Percentiles rank a stretch among this genome's conserved stretches.
These are phyloP conservation scores for Balearica regulorum DNA, from an alignment of 2,797 vertebrate species.

Conservation along the genomic window DNA sequence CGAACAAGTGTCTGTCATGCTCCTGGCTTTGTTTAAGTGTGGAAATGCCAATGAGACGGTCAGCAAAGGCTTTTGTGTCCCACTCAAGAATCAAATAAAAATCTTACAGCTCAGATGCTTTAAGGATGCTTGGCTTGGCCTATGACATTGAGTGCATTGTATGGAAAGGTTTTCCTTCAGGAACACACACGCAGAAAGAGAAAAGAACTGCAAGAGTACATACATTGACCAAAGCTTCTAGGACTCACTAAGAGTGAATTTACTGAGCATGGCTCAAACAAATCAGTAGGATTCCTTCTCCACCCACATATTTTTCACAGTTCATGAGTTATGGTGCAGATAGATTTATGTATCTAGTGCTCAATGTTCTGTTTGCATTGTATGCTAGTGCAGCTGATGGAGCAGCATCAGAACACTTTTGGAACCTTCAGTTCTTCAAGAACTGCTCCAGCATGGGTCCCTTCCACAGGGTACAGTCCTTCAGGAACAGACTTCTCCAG, in stretches of 20 bases:
- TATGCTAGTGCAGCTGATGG: background rate
- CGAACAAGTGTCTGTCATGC: background rate
- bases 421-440: background rate
- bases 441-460: background rate
- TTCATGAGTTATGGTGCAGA: background rate
- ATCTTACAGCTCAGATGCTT: background rate
- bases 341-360: background rate
- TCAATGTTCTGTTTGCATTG: background rate
- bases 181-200: background rate
- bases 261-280: background rate
- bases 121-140: background rate
- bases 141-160: background rate
- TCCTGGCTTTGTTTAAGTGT: background rate
- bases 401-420: background rate
- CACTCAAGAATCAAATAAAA: background rate
- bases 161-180: background rate
- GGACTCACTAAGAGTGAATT: background rate
- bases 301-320: background rate
- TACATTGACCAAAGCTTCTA: background rate
- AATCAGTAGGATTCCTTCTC: background rate
- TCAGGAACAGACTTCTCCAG: background rate
- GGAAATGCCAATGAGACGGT: background rate
- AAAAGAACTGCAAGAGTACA: background rate
- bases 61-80: background rate
- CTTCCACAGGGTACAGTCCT: background rate